Evolutionary conservation across 2,113 vertebrate species (phyloP).

Genomic region (Sebastes schlegelii): DNA sequence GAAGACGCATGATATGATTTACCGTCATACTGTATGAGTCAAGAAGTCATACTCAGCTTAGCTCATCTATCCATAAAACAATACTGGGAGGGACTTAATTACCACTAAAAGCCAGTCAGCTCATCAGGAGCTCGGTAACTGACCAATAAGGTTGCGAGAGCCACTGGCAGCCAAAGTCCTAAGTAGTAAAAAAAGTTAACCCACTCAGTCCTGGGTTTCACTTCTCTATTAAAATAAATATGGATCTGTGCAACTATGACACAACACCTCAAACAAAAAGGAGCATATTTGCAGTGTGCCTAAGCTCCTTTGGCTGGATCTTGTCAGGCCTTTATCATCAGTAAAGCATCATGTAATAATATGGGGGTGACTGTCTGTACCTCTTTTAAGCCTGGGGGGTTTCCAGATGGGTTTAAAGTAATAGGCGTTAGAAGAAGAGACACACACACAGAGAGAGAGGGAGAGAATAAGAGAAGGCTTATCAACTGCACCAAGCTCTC

Average conservation of each 20-base stretch:
- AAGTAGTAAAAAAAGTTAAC: conserved; percentile 77
- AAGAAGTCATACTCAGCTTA: conserved; percentile 45
- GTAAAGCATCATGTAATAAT: conserved; percentile 21
- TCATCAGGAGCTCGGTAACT: conserved; percentile 49
- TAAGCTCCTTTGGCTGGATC: not conserved
- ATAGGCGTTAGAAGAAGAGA: conserved; percentile 34
- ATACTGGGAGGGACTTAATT: conserved; percentile 63
- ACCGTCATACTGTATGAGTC: conserved; percentile 38
- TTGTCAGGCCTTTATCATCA: not conserved
- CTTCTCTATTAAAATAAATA: not conserved
- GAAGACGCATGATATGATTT: conserved; percentile 5
- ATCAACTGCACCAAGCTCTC: conserved; percentile 52
- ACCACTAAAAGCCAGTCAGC: conserved; percentile 54
- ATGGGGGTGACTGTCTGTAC: not conserved
- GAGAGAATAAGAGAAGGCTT: conserved; percentile 34
- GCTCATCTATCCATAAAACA: conserved; percentile 55
- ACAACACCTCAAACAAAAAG: not conserved
- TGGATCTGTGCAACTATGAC: not conserved
- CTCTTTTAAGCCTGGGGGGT: conserved; percentile 1
- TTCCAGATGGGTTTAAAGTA: conserved; percentile 23
- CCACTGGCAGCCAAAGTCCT: conserved; percentile 50
- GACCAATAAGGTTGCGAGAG: conserved; percentile 70
- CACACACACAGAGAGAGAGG: conserved; percentile 3
- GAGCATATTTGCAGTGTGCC: not conserved
- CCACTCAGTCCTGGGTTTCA: conserved; percentile 39